Base-by-base conservation (phyloP, 2,888 invertebrate genomes). In the Acheta domesticus region DNA sequence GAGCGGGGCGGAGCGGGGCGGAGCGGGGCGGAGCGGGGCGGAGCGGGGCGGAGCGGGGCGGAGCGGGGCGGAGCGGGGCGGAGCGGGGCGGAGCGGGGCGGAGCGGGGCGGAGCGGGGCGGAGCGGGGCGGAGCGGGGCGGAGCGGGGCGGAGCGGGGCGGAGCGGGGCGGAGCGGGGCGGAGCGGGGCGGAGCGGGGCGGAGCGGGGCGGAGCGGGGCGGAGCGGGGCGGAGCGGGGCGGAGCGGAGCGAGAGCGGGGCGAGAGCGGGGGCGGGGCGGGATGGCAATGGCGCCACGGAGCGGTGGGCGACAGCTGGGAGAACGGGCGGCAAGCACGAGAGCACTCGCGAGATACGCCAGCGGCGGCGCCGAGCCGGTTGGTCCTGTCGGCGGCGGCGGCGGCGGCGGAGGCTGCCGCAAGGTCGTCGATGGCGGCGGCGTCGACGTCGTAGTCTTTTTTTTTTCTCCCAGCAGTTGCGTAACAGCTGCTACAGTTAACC, bases 401-500 rank as follows among this genome's bases (percentile, higher is more conserved):
- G 62, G 16, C 4, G 62, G 2, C n/a, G 36, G 36, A 36, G 36
- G 36, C 36, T 5, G 62, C 62, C n/a, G n/a, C 62, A 62, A 62
- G 62, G 62, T 62, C 62, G 62, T 36, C 36, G 62, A 4, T 11
- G 16, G 62, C 14, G 62, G 14, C 62, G 62, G 62, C 14, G 12
- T 11, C 62, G 12, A 0, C 62, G 62, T 5, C 4, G 62, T 8
- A 2, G 8, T 62, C 11, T 62, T 62, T 62, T n/a, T 50, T 62
- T 62, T 62, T 62, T 62, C 62, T 14, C 8, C 16, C 8, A n/a
- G n/a, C 62, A 14, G 62, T 19, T 14, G 62, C 62, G 62, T 62
- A 62, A 62, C 62, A 62, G 62, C 62, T 62, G 62, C 62, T 62
- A 62, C 62, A 62, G n/a, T 62, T 62, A 62, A 62, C 62, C n/a